Percentiles rank a stretch among this genome's conserved stretches.
phyloP scores from a whole-genome alignment of 2,888 invertebrate genomes.

The Dolomedes plantarius region DNA sequence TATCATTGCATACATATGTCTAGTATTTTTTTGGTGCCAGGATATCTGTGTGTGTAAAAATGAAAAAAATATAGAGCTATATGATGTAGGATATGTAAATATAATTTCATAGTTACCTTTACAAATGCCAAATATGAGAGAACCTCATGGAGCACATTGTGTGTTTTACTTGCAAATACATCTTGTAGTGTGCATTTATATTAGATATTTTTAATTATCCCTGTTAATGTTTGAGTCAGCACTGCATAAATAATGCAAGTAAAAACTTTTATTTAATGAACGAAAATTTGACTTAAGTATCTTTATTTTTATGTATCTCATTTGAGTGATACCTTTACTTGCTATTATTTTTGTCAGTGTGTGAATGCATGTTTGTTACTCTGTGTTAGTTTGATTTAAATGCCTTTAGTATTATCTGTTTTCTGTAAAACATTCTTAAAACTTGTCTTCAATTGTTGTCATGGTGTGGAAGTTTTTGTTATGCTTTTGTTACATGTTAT shows the following conservation, averaged over 20 bases:
- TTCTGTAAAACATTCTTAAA: conserved; percentile 33
- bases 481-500: conserved; percentile 51
- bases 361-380: conserved; percentile 22
- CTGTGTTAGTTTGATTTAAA: conserved; percentile 38
- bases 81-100: conserved; percentile 66
- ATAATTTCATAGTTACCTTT: conserved; percentile 70
- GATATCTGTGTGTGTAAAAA: conserved; percentile 56
- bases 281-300: conserved; percentile 26
- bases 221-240: conserved; percentile 63
- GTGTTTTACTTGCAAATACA: conserved; percentile 66
- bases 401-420: conserved; percentile 67
- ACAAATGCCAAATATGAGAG: conserved; percentile 71
- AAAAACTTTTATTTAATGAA: conserved; percentile 39
- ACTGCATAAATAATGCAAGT: conserved; percentile 52
- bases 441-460: conserved; percentile 50
- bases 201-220: conserved; percentile 63
- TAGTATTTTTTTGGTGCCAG: conserved; percentile 69
- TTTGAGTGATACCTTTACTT: conserved; percentile 48
- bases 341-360: conserved; percentile 41
- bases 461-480: conserved; percentile 44
- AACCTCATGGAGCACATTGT: conserved; percentile 67
- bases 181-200: conserved; percentile 68
- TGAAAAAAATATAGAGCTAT: conserved; percentile 57
- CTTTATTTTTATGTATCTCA: conserved; percentile 20
- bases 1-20: conserved; percentile 60